Base-by-base conservation (phyloP, 2,888 invertebrate species). In the Branchinecta sandiegonensis region DNA sequence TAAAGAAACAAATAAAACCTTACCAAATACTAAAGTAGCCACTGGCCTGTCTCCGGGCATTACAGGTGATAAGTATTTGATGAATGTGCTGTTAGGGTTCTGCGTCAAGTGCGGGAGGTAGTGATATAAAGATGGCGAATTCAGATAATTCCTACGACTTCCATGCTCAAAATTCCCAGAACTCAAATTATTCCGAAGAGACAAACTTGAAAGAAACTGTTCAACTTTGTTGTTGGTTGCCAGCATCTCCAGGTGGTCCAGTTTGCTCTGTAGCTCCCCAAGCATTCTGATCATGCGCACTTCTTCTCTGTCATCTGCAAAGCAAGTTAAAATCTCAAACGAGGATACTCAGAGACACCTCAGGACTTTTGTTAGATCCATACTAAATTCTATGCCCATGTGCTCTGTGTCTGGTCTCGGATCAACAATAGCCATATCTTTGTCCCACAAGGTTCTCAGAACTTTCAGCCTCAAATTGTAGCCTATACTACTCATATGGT, bases 1-100 rank as follows among this genome's bases (percentile, higher is more conserved):
- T 37, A 37, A 5, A 37, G 6, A 37, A 37, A 37, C 37, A 37
- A 37, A 37, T 6, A 37, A 37, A 37, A 0, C 6, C 63, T 56
- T 56, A 56, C 63, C 63, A 56, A 56, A 56, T 9, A 56, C 63
- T 56, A 56, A 56, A 56, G 63, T 56, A 56, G 63, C 63, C 23
- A 23, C 14, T 17, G 63, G 63, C 11, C 63, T n/a, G 12, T 17
- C 63, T 17, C 63, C 63, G 10, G 63, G 63, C 23, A 17, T 11
- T n/a, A 56, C 63, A 56, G 63, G 63, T 17, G 63, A 56, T n/a
- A 17, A 10, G 63, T 17, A 23, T 56, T 56, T 56, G 63, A 56
- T 17, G 8, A n/a, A 8, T 56, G 63, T 56, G 11, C 63, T 56
- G 23, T 56, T 56, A 56, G 23, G n/a, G 23, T 56, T 56, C n/a